These are phyloP conservation scores for Harmothoe impar DNA, from an alignment of 2,888 invertebrate species.

Conservation along the genomic window DNA sequence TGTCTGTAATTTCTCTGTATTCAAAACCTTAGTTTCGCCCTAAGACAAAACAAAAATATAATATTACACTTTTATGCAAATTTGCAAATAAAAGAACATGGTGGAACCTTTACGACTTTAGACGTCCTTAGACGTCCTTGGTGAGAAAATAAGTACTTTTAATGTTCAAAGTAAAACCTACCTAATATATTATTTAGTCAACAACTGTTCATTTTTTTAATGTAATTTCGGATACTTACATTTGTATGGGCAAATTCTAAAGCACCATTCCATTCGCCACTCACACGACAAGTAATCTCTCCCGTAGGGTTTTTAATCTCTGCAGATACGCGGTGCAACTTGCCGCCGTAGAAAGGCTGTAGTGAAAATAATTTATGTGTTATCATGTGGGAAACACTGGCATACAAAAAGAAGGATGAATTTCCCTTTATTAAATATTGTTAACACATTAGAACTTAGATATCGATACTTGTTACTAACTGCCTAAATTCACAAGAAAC, in stretches of 20 bases:
- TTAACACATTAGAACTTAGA: too few species aligned
- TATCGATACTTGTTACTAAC: too few species aligned
- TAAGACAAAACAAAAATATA: conserved; percentile 68
- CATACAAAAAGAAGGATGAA: too few species aligned
- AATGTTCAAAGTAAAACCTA: too few species aligned
- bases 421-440: too few species aligned
- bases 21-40: conserved; percentile 78
- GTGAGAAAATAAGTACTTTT: too few species aligned
- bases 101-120: too few species aligned
- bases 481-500: too few species aligned
- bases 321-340: conserved; percentile 84
- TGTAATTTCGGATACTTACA: conserved; percentile 80
- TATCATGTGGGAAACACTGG: background rate
- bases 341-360: conserved; percentile 85
- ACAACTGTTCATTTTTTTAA: too few species aligned
- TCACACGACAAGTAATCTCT: conserved; percentile 81
- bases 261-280: conserved; percentile 84
- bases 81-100: background rate
- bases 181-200: too few species aligned
- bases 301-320: conserved; percentile 83
- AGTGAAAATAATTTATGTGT: conserved; percentile 49
- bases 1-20: conserved; percentile 72
- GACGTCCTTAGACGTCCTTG: too few species aligned
- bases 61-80: conserved; percentile 7
- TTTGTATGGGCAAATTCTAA: conserved; percentile 83